Conservation (phyloP, 2,888 invertebrate species). For the Odontocerum albicorne region DNA sequence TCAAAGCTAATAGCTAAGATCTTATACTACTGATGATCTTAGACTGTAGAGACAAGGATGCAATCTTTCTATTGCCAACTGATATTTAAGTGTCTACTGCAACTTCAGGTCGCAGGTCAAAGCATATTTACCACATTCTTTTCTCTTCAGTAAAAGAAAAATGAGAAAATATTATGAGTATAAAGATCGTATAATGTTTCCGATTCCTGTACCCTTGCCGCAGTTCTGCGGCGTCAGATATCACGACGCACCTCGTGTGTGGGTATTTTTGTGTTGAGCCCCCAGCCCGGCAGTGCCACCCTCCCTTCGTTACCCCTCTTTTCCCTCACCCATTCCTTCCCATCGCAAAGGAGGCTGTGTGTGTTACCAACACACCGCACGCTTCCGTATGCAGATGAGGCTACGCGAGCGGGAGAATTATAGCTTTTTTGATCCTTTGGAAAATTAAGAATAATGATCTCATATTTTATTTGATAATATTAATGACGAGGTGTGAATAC, state of each 20-base stretch:
- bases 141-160: too few relatives aligned
- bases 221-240: slow-evolving; percentile 33
- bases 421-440: slow-evolving; percentile 4
- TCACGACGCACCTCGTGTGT: slow-evolving; percentile 36
- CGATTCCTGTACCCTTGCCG: too few relatives aligned
- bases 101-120: too few relatives aligned
- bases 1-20: too few relatives aligned
- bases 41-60: too few relatives aligned
- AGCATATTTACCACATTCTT: too few relatives aligned
- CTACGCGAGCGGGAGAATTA: slow-evolving; percentile 7
- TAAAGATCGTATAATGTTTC: too few relatives aligned
- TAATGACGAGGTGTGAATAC: slow-evolving; percentile 10
- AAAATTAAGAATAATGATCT: slow-evolving; percentile 17
- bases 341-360: background rate
- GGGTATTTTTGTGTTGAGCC: slow-evolving; percentile 30
- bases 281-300: slow-evolving; percentile 6
- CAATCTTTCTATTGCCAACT: too few relatives aligned
- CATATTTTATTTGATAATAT: slow-evolving; percentile 15
- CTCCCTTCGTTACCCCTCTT: slow-evolving; percentile 4
- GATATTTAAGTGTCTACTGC: too few relatives aligned
- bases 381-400: background rate
- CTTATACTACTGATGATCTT: too few relatives aligned
- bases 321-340: slow-evolving; percentile 5
- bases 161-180: too few relatives aligned
- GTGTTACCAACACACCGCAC: background rate